Evolutionary conservation across 2,113 vertebrate species (phyloP), one percentile per base, ranked within the genome.

Genomic region (Turdus rufiventris): DNA sequence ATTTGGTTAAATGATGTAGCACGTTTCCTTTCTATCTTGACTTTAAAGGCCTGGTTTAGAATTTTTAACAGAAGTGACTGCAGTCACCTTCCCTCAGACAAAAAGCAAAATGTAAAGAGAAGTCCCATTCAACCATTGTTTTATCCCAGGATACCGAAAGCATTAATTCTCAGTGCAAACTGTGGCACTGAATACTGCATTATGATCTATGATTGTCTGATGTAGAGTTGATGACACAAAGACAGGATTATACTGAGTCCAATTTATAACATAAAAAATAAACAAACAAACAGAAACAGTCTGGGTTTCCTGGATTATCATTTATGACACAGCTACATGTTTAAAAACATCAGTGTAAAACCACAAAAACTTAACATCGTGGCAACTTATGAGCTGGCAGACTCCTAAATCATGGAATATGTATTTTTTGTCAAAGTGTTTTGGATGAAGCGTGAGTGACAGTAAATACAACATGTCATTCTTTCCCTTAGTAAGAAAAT

Each of bases 201-300:
- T 94, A 47, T 65, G 45, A 81, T 92, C 77, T 89, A 40, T 73
- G 83, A 74, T 90, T 78, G n/a, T 90, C 77, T 84, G 54, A 82
- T 71, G 8, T 43, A 65, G 34, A 73, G 33, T 6, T 66, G 54
- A 58, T 54, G 60, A 50, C 61, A 85, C 68, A 85, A 96, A 94
- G 77, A 60, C 68, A 85, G 34, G 79, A 86, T 95, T 97, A 94
- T 96, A 89, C 85, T 94, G 65, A 88, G 61, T 18, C 51, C 31
- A 84, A 87, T 1, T 60, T 63, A 78, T 68, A 88, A 63, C 12
- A 18, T 71, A 50, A 78, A 86, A 93, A 91, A 73, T 68, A 95
- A 82, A 78, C 58, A 94, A 89, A 62, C 47, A 94, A 94, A 85
- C 45, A 94, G 83, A 88, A 96, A 71, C 76, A 70, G 50, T 90